These are phyloP conservation scores for Archaeoteleia sp. DNA, from an alignment of 2,888 invertebrate genomes.

Conservation along the genomic window DNA sequence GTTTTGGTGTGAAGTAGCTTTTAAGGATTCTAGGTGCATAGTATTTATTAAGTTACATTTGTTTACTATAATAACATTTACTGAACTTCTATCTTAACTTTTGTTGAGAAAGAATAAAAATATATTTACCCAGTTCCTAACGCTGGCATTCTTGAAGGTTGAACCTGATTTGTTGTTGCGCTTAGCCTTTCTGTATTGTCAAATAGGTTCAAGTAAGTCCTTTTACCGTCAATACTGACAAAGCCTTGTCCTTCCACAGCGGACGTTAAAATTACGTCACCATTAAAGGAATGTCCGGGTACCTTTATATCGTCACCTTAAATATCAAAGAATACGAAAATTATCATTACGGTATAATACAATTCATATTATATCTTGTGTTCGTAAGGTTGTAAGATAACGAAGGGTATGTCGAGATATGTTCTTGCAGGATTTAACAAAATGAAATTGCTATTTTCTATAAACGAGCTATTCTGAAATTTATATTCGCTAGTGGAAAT, in stretches of 20 bases:
- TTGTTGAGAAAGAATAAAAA: too few relatives aligned
- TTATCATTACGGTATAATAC: not conserved
- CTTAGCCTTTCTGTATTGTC: slow-evolving; percentile 77
- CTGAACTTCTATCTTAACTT: too few relatives aligned
- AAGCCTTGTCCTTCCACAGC: slow-evolving; percentile 88
- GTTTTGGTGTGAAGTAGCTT: too few relatives aligned
- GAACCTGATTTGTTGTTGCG: slow-evolving; percentile 70
- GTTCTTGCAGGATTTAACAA: too few relatives aligned
- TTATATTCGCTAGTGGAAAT: too few relatives aligned
- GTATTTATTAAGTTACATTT: too few relatives aligned
- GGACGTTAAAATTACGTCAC: slow-evolving; percentile 85
- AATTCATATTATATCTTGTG: not conserved
- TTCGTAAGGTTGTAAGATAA: too few relatives aligned
- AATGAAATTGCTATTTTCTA: too few relatives aligned
- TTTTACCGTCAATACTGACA: slow-evolving; percentile 93
- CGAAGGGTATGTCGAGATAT: too few relatives aligned
- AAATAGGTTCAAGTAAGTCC: slow-evolving; percentile 91
- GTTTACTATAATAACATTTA: too few relatives aligned
- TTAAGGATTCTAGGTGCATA: too few relatives aligned
- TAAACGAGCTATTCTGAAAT: too few relatives aligned
- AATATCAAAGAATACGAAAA: not conserved
- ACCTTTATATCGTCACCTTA: slow-evolving; percentile 68
- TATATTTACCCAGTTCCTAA: slow-evolving; percentile 79
- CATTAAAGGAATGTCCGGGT: slow-evolving; percentile 60
- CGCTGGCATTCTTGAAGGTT: slow-evolving; percentile 72